Percentiles rank a stretch among this genome's conserved stretches.
These are phyloP conservation scores for Megathymus violae DNA, from an alignment of 1,140 invertebrate species.

Conservation along the genomic window DNA sequence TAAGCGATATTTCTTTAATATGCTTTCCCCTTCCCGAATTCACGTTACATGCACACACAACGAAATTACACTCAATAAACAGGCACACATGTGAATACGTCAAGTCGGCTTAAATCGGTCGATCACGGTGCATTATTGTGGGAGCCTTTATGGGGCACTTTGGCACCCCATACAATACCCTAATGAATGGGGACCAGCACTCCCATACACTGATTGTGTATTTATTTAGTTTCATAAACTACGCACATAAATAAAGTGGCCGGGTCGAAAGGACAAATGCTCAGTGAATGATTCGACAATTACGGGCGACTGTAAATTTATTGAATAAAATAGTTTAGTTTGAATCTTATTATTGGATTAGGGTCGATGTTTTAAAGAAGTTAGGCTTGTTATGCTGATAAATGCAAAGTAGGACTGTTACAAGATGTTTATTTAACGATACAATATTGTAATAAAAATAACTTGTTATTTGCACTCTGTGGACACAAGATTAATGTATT, in stretches of 20 bases:
- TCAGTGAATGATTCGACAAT: constrained; percentile 55
- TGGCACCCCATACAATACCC: constrained; percentile 30
- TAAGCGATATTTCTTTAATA: not conserved
- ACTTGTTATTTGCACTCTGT: too few relatives aligned
- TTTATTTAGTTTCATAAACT: constrained; percentile 35
- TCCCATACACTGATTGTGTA: constrained; percentile 31
- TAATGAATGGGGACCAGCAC: constrained; percentile 14
- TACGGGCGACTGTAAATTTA: constrained; percentile 50
- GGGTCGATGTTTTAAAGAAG: constrained; percentile 20
- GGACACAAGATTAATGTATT: too few relatives aligned
- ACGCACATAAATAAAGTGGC: constrained; percentile 40
- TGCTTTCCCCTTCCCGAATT: not conserved
- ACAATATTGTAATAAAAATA: not conserved
- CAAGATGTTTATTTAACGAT: not conserved
- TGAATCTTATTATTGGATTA: constrained; percentile 24
- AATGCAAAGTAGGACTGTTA: not conserved
- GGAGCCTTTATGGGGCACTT: constrained; percentile 18
- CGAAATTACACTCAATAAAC: constrained; percentile 19
- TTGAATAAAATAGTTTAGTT: constrained; percentile 47
- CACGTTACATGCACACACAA: not conserved
- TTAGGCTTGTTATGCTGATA: constrained; percentile 13
- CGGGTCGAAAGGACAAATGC: constrained; percentile 38
- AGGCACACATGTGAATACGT: constrained; percentile 3
- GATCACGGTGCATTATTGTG: constrained; percentile 32
- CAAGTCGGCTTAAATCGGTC: constrained; percentile 21